Conservation (phyloP, 2,113 vertebrate species). For the Bubo scandiacus region DNA sequence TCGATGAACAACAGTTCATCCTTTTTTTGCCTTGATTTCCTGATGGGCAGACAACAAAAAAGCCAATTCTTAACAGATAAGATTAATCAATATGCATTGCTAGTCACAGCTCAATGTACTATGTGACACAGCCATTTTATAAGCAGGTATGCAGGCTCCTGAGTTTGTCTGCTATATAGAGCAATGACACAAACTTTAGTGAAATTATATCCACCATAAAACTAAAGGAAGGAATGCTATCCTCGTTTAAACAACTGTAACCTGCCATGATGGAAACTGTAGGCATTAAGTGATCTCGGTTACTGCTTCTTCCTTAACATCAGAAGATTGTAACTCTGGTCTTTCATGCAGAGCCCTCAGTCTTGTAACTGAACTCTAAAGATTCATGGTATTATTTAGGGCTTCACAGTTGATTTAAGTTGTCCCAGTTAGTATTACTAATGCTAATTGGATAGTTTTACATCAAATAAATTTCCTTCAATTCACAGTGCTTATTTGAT, state of each 20-base stretch:
- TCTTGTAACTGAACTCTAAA: background rate
- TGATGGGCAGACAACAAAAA: background rate
- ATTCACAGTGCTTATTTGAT: background rate
- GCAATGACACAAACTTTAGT: background rate
- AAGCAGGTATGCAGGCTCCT: background rate
- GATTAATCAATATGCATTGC: background rate
- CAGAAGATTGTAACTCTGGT: background rate
- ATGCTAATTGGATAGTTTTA: background rate
- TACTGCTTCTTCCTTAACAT: background rate
- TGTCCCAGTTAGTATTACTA: background rate
- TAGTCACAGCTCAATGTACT: background rate
- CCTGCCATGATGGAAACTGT: background rate
- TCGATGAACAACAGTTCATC: background rate
- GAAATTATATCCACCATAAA: background rate
- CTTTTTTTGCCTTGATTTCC: background rate
- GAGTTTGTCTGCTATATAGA: background rate
- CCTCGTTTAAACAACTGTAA: background rate
- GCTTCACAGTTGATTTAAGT: background rate
- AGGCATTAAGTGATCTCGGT: background rate
- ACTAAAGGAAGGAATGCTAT: background rate
- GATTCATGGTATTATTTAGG: background rate
- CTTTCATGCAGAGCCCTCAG: background rate
- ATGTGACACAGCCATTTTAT: accelerated
- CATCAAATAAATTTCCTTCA: background rate
- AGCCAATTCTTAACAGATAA: background rate